phyloP scores from a whole-genome alignment of 2,113 vertebrate genomes.

The Sphyrna mokarran region DNA sequence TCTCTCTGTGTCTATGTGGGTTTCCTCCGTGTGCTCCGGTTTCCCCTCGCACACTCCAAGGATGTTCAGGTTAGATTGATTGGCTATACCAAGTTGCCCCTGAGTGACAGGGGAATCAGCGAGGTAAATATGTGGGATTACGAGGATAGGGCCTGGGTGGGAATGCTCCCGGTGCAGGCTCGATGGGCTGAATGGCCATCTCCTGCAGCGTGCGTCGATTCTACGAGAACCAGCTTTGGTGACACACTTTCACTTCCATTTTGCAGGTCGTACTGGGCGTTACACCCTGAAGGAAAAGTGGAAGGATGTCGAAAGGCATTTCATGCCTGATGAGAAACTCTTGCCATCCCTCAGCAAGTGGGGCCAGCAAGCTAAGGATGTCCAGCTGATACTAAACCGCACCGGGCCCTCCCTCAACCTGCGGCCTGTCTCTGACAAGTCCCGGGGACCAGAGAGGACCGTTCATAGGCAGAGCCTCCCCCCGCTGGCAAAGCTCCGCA shows the following conservation, averaged over 20 bases:
- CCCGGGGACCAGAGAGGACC: constrained; percentile 45
- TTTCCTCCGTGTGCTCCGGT: no score
- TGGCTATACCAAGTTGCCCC: no score
- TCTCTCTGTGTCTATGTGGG: no score
- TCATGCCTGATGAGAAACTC: constrained; percentile 53
- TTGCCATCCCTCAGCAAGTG: constrained; percentile 61
- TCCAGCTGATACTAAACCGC: constrained; percentile 57
- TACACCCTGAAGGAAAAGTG: constrained; percentile 62
- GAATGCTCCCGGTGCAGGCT: no score
- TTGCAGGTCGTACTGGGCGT: constrained; percentile 59
- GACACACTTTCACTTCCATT: background rate
- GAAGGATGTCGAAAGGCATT: constrained; percentile 60
- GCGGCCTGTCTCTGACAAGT: constrained; percentile 40
- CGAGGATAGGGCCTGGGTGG: no score
- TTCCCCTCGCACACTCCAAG: no score
- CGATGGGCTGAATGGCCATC: no score
- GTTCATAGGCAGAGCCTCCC: constrained; percentile 61
- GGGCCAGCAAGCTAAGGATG: constrained; percentile 58
- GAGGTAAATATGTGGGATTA: no score
- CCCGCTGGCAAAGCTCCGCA: constrained; percentile 43
- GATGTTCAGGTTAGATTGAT: no score
- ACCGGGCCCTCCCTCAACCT: constrained; percentile 46
- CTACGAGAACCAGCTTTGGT: background rate
- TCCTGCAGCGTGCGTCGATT: no score
- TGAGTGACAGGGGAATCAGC: no score